Percentiles rank a stretch among this genome's conserved stretches.
These are phyloP conservation scores for Chalcosyrphus nemorum DNA, from an alignment of 2,888 invertebrate species.

Conservation along the genomic window DNA sequence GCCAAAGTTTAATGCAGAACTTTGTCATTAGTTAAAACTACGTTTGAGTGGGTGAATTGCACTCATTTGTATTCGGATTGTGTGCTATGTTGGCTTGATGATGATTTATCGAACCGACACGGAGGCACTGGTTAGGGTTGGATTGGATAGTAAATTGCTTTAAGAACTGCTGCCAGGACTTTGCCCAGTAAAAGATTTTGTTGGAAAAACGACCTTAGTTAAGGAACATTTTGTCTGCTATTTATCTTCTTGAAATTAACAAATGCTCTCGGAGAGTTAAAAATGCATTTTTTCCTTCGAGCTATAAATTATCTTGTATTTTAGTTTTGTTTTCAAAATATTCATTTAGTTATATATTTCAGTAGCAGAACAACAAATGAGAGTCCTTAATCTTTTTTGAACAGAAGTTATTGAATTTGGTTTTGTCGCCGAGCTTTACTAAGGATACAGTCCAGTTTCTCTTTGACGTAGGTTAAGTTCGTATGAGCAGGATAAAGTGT, in stretches of 20 bases:
- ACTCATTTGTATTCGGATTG: conserved; percentile 49
- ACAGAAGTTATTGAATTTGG: background rate
- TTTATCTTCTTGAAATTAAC: conserved; percentile 40
- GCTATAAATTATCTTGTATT: conserved; percentile 21
- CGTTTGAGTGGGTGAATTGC: conserved; percentile 29
- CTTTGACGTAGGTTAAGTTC: too few relatives aligned
- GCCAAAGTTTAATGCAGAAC: conserved; percentile 45
- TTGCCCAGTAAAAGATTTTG: conserved; percentile 23
- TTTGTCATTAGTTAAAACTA: conserved; percentile 58
- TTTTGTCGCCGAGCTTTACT: background rate
- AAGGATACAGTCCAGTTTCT: background rate
- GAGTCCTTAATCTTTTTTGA: background rate
- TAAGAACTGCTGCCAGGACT: conserved; percentile 11
- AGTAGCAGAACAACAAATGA: background rate
- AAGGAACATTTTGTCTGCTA: conserved; percentile 31
- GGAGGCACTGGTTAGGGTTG: background rate
- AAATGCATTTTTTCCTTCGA: background rate
- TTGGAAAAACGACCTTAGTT: conserved; percentile 32
- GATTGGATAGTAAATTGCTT: background rate
- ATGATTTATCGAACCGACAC: conserved; percentile 49
- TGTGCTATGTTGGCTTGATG: conserved; percentile 26
- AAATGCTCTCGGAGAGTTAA: conserved; percentile 25
- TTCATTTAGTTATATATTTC: background rate
- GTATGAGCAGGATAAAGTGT: too few relatives aligned
- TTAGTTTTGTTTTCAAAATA: background rate